These are phyloP conservation scores for Diorhabda elongata DNA, from an alignment of 1,140 invertebrate genomes.

Conservation along the genomic window DNA sequence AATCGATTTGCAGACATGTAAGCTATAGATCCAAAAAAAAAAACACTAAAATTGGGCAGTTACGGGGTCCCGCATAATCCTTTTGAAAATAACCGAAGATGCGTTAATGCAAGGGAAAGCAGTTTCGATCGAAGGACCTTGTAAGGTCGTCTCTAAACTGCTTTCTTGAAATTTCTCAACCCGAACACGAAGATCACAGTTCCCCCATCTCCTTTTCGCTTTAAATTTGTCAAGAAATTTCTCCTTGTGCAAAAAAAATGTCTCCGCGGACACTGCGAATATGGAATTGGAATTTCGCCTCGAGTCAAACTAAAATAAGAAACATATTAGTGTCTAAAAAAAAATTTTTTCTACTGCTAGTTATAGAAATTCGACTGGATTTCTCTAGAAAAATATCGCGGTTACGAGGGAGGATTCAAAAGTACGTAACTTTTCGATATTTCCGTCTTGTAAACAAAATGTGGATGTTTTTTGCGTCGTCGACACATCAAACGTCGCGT, in stretches of 20 bases:
- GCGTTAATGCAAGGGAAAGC: neutral
- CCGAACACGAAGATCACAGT: neutral
- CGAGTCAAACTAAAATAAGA: neutral
- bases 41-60: too few species aligned
- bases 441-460: too few species aligned
- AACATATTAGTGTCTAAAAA: too few species aligned
- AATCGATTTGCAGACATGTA: too few species aligned
- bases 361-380: too few species aligned
- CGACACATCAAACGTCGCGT: too few species aligned
- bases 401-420: too few species aligned
- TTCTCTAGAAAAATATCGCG: too few species aligned
- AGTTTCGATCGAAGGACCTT: slow-evolving; percentile 43
- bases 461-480: too few species aligned
- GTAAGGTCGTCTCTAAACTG: slow-evolving; percentile 44
- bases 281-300: neutral
- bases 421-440: too few species aligned
- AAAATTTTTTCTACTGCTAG: too few species aligned
- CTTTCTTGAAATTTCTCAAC: slow-evolving; percentile 27
- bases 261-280: neutral
- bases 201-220: neutral
- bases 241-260: slow-evolving; percentile 8
- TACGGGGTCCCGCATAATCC: neutral
- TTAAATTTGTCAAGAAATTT: slow-evolving; percentile 16
- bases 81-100: neutral
- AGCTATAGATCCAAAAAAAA: too few species aligned